Evolutionary conservation across 2,888 invertebrate species (phyloP), one percentile per base, ranked within the genome.

Genomic region (Drosophila histrio): DNA sequence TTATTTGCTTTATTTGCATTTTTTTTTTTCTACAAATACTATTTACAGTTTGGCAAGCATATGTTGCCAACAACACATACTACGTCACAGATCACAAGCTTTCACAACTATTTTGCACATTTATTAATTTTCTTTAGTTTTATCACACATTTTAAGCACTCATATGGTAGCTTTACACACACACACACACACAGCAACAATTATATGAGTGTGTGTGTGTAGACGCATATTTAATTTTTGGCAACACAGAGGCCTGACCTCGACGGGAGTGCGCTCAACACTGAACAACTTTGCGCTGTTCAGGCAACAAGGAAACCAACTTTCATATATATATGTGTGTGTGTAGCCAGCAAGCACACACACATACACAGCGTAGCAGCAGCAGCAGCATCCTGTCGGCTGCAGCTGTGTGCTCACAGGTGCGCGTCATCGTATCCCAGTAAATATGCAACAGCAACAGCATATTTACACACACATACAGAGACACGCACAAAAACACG

Each of bases 401-500:
- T 72, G 74, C 74, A 77, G 66, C 73, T 66, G 58, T 47, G 57
- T 32, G 61, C 68, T 54, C 62, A 73, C 78, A 81, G 82, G 82
- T 78, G 78, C 69, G 59, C 71, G 56, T 67, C 57, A 57, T 67
- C 53, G 65, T 58, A 67, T 65, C 66, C 81, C 87, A 66, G 59
- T 73, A 84, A 77, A 80, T 88, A 88, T 87, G 84, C 84, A 84
- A 84, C 83, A 77, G 77, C 67, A 85, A 72, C 43, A 46, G 46
- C 46, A 46, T 71, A 65, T 58, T 47, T 46, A 47, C 43, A 47
- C 17, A 52, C 19, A 26, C n/a, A 19, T n/a, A 39, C 21, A 38
- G 2, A 34, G 11, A 26, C 39, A 32, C 15, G 22, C 41, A 26
- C n/a, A n/a, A n/a, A n/a, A 32, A 13, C 30, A 36, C 22, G 43